A percentile compares a stretch with the other conserved stretches of the same genome.
phyloP scores from a whole-genome alignment of 2,113 vertebrate genomes.

The Pseudopodoces humilis region DNA sequence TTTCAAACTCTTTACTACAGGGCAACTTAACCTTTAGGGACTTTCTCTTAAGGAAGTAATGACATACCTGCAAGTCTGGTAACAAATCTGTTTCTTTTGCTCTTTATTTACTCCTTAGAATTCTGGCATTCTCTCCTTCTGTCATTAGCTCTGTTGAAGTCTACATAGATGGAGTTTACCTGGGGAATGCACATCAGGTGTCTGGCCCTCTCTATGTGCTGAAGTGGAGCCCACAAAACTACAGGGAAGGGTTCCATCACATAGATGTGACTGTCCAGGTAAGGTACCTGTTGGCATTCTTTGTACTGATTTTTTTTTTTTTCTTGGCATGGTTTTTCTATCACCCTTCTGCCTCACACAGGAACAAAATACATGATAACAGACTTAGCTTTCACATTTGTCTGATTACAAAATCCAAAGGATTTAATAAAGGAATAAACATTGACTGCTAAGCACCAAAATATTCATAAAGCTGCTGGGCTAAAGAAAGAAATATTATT shows the following conservation, averaged over 20 bases:
- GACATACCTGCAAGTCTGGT: background rate
- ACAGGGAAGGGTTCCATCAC: constrained; percentile 83
- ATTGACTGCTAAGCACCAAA: background rate
- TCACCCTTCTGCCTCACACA: background rate
- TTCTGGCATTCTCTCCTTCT: constrained; percentile 90
- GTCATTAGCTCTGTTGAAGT: constrained; percentile 82
- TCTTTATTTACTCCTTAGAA: constrained; percentile 71
- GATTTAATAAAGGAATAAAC: background rate
- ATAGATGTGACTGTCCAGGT: constrained; percentile 90
- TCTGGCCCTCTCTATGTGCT: constrained; percentile 90
- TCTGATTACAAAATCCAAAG: background rate
- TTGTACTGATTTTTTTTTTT: background rate
- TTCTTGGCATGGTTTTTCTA: background rate
- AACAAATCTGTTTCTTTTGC: constrained; percentile 43
- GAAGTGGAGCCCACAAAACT: constrained; percentile 86
- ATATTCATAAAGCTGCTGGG: background rate
- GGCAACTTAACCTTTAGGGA: background rate
- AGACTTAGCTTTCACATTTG: background rate
- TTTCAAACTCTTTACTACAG: background rate
- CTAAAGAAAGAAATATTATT: background rate
- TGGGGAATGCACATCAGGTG: constrained; percentile 78
- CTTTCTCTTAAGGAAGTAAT: background rate
- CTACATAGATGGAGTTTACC: constrained; percentile 77
- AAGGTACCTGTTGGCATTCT: constrained; percentile 3
- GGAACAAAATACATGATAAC: background rate